Percentiles rank a stretch among this genome's conserved stretches.
phyloP scores from a whole-genome alignment of 2,888 invertebrate genomes.

The Nemotelus nigrinus region DNA sequence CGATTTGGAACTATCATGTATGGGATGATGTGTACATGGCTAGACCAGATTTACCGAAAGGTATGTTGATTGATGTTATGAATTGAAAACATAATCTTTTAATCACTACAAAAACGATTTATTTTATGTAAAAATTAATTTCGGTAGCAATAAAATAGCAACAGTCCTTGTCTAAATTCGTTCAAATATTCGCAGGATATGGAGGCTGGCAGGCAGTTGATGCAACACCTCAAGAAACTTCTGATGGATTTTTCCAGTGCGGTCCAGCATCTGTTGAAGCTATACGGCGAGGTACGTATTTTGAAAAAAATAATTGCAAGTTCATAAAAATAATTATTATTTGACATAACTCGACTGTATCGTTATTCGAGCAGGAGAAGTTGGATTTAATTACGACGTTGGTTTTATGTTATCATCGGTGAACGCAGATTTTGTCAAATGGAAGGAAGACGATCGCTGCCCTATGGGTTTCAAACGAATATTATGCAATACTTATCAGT shows the following conservation, averaged over 20 bases:
- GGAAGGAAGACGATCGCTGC: slow-evolving; percentile 74
- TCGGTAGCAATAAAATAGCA: too few species aligned
- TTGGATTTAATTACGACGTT: slow-evolving; percentile 76
- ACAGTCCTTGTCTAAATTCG: too few species aligned
- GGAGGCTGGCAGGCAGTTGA: slow-evolving; percentile 93
- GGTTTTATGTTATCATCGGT: slow-evolving; percentile 84
- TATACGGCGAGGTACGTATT: slow-evolving; percentile 72
- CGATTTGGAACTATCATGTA: slow-evolving; percentile 89
- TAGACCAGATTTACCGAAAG: slow-evolving; percentile 77
- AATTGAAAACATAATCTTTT: background rate
- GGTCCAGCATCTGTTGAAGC: slow-evolving; percentile 85
- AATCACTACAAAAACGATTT: background rate
- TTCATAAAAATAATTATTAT: background rate
- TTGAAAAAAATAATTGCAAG: background rate
- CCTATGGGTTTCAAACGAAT: slow-evolving; percentile 75
- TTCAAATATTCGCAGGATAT: slow-evolving; percentile 68
- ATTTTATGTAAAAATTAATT: too few species aligned
- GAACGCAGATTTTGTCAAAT: slow-evolving; percentile 83
- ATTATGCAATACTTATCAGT: slow-evolving; percentile 80
- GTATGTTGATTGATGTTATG: slow-evolving; percentile 56
- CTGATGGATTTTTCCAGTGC: slow-evolving; percentile 77
- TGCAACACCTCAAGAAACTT: slow-evolving; percentile 84
- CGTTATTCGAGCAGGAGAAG: slow-evolving; percentile 62
- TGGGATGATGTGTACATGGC: slow-evolving; percentile 92
- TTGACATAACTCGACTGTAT: background rate